Evolutionary conservation across 2,797 vertebrate genomes (phyloP).

Genomic region (Fringilla coelebs): DNA sequence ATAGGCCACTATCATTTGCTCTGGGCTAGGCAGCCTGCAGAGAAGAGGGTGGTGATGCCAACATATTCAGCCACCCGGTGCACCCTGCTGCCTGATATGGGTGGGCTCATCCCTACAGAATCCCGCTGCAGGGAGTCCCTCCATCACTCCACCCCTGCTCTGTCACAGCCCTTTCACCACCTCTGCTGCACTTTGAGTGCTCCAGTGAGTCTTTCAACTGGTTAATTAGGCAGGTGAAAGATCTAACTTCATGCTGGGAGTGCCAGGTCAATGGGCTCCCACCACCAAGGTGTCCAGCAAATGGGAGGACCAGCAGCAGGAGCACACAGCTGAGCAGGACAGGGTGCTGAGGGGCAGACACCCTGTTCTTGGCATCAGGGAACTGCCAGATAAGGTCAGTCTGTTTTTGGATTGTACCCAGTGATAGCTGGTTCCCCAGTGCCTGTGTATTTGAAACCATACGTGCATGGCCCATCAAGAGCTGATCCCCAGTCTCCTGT

Average conservation of each 20-base stretch:
- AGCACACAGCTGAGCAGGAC: background rate
- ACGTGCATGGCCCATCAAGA: fast-evolving
- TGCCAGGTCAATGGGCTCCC: background rate
- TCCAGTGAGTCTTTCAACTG: background rate
- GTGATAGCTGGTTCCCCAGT: fast-evolving
- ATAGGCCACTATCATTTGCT: fast-evolving
- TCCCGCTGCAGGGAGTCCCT: background rate
- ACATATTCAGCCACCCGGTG: background rate
- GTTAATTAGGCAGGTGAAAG: background rate
- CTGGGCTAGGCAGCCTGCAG: background rate
- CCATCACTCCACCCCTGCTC: background rate
- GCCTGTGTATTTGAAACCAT: background rate
- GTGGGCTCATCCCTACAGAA: background rate
- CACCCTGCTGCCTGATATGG: fast-evolving
- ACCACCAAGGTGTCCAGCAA: fast-evolving
- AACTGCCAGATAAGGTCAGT: background rate
- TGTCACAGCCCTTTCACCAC: background rate
- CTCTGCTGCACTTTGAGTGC: background rate
- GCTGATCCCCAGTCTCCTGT: background rate
- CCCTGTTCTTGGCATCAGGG: background rate
- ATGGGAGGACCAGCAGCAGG: background rate
- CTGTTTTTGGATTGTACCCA: background rate
- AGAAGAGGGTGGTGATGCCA: background rate
- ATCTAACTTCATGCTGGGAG: background rate
- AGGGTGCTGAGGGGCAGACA: background rate